Evolutionary conservation across 1,140 invertebrate genomes (phyloP).

Genomic region (Hetaerina americana): DNA sequence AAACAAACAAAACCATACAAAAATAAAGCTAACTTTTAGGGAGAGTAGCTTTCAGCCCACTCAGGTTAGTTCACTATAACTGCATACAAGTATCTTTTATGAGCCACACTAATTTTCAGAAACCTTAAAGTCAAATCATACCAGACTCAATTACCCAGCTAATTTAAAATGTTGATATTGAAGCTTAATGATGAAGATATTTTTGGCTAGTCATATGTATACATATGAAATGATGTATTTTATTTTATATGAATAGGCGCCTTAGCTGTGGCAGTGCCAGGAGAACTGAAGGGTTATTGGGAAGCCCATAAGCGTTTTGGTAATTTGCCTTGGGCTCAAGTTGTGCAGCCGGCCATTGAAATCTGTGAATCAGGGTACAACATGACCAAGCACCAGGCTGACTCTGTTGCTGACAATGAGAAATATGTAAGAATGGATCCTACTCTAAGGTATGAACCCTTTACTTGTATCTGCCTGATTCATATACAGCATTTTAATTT

Average conservation of each 20-base stretch:
- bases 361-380: conserved; percentile 61
- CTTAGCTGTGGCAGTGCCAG: conserved; percentile 72
- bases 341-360: conserved; percentile 63
- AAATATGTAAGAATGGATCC: conserved; percentile 41
- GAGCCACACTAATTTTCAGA: too few relatives aligned
- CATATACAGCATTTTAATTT: too few relatives aligned
- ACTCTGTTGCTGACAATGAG: conserved; percentile 35
- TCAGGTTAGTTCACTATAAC: too few relatives aligned
- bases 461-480: too few relatives aligned
- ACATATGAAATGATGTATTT: conserved; percentile 6
- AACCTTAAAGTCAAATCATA: too few relatives aligned
- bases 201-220: neutral
- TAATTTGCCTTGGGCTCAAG: conserved; percentile 61
- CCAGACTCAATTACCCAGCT: too few relatives aligned
- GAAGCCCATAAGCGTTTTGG: conserved; percentile 69
- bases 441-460: conserved; percentile 47
- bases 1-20: too few relatives aligned
- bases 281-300: conserved; percentile 81
- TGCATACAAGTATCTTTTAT: too few relatives aligned
- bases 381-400: conserved; percentile 50
- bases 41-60: too few relatives aligned
- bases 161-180: too few relatives aligned
- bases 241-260: conserved; percentile 37
- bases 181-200: neutral
- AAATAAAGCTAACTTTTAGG: too few relatives aligned